These are phyloP conservation scores for Odontamblyopus lacepedii DNA, from an alignment of 2,797 vertebrate genomes.

Conservation along the genomic window DNA sequence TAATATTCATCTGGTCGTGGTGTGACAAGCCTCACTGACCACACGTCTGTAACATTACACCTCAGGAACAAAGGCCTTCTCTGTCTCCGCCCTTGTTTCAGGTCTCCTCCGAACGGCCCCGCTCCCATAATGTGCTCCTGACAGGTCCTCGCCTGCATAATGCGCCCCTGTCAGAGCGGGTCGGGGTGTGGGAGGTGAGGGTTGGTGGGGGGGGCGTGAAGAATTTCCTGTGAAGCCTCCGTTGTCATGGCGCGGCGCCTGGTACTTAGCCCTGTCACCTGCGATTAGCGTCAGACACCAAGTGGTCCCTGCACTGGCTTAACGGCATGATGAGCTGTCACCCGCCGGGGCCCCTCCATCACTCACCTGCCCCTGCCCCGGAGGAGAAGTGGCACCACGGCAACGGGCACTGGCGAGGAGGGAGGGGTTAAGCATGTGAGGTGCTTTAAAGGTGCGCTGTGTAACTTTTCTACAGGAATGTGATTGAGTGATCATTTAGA, in stretches of 20 bases:
- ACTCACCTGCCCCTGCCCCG: conserved; percentile 26
- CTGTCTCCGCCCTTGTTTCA: conserved; percentile 19
- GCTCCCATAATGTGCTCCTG: conserved; percentile 30
- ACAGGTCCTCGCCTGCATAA: conserved; percentile 63
- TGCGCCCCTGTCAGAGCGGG: conserved; percentile 64
- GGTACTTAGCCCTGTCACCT: conserved; percentile 76
- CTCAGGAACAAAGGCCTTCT: neutral
- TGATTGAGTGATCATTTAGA: no score
- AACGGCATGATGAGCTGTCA: conserved; percentile 64
- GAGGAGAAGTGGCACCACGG: neutral
- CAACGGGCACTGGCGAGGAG: neutral
- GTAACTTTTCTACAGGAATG: neutral
- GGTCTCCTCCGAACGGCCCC: conserved; percentile 18
- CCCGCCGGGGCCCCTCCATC: conserved; percentile 30
- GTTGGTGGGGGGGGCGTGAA: conserved; percentile 45
- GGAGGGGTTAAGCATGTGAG: neutral
- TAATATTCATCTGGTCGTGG: neutral
- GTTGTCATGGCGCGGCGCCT: conserved; percentile 64
- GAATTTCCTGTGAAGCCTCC: conserved; percentile 69
- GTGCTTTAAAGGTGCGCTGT: neutral
- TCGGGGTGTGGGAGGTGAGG: conserved; percentile 16
- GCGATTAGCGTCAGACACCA: conserved; percentile 69
- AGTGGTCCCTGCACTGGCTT: conserved; percentile 60
- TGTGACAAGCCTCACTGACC: neutral
- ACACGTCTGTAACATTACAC: neutral